Evolutionary conservation across 2,113 vertebrate species (phyloP).

Genomic region (Falcunculus frontatus): DNA sequence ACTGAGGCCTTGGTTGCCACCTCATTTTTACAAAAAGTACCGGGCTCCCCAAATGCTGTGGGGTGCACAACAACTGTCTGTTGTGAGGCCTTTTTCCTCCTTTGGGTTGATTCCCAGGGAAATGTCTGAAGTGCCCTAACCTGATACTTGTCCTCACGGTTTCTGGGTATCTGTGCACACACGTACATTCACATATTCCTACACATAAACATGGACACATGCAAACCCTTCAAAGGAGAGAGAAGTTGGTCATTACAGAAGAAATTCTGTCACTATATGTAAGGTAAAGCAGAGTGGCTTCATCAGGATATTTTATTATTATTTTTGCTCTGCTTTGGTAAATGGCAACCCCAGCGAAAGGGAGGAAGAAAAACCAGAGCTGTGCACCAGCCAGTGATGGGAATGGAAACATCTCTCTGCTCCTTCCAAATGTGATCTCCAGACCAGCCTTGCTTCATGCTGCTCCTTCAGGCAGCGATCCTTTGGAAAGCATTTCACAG

Average conservation of each 20-base stretch:
- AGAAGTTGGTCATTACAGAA: not conserved
- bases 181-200: not conserved
- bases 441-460: not conserved
- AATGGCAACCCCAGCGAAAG: not conserved
- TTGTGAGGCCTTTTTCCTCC: rapidly evolving
- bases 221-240: not conserved
- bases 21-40: not conserved
- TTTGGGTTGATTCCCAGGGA: not conserved
- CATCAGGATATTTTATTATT: not conserved
- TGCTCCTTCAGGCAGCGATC: not conserved
- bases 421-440: constrained; percentile 13
- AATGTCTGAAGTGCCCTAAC: not conserved
- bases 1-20: not conserved
- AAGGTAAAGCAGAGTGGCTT: not conserved
- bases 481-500: constrained; percentile 18
- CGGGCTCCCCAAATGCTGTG: not conserved
- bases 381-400: not conserved
- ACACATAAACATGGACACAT: not conserved
- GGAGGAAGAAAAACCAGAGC: not conserved
- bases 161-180: not conserved
- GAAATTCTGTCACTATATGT: not conserved
- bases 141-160: not conserved
- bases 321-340: not conserved
- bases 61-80: not conserved
- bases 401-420: not conserved